Percentiles rank a stretch among this genome's conserved stretches.
Conservation (phyloP, 2,888 invertebrate species). For the Notocelia uddmanniana region DNA sequence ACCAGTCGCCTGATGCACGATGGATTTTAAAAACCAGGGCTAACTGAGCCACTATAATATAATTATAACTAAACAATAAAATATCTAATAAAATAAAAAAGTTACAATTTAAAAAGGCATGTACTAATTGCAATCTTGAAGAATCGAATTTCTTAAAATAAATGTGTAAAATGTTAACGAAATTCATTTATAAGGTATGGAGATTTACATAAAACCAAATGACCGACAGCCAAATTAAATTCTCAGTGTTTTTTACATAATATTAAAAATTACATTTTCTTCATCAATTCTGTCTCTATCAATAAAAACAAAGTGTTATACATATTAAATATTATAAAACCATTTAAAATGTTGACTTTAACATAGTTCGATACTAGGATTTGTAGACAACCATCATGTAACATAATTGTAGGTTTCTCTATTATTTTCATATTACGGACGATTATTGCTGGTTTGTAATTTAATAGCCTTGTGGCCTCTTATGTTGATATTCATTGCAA, state of each 20-base stretch:
- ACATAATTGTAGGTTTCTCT: conserved; percentile 44
- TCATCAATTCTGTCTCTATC: conserved; percentile 60
- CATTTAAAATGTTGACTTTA: conserved; percentile 55
- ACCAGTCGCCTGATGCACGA: conserved; percentile 53
- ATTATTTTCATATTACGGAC: conserved; percentile 26
- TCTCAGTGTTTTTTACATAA: conserved; percentile 44
- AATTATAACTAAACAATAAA: conserved; percentile 74
- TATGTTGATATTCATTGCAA: conserved; percentile 44
- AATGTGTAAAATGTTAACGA: conserved; percentile 42
- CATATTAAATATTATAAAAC: conserved; percentile 57
- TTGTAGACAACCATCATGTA: conserved; percentile 44
- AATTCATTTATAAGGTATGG: conserved; percentile 41
- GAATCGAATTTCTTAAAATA: conserved; percentile 35
- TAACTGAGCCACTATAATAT: conserved; percentile 68
- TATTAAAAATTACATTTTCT: conserved; percentile 46
- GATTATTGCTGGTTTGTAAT: conserved; percentile 42
- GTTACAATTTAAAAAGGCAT: conserved; percentile 48
- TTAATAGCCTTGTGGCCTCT: conserved; percentile 28
- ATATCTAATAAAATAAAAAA: conserved; percentile 65
- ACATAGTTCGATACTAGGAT: conserved; percentile 47
- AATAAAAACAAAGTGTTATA: conserved; percentile 61
- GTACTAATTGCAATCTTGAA: conserved; percentile 44
- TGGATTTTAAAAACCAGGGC: conserved; percentile 66
- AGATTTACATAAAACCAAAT: conserved; percentile 41
- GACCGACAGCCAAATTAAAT: conserved; percentile 34